Conservation (phyloP, 2,797 vertebrate genomes). For the Nasua narica region DNA sequence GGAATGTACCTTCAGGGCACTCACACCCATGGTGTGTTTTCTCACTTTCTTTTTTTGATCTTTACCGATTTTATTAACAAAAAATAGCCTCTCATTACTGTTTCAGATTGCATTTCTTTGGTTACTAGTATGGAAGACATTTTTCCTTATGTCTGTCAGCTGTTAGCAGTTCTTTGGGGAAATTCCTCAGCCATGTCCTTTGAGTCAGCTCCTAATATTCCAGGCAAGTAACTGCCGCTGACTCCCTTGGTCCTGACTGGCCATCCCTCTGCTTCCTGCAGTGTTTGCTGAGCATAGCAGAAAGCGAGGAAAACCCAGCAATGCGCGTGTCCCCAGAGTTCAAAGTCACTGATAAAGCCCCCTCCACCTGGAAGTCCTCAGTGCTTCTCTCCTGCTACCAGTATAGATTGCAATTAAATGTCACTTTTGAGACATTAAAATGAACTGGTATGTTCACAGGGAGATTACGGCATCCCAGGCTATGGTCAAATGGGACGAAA, state of each 20-base stretch:
- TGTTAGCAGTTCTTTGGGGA: background rate
- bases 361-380: background rate
- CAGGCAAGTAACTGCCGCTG: background rate
- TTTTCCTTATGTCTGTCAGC: background rate
- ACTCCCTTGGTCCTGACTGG: background rate
- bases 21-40: background rate
- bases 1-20: background rate
- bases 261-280: background rate
- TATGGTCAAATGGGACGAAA: constrained; percentile 51
- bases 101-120: background rate
- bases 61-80: background rate
- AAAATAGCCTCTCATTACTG: background rate
- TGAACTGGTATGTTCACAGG: constrained; percentile 56
- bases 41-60: background rate
- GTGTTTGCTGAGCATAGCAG: background rate
- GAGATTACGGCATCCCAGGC: constrained; percentile 64
- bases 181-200: background rate
- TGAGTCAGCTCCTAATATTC: background rate
- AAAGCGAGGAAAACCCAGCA: background rate
- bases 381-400: background rate
- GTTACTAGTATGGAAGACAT: background rate
- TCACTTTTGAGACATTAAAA: constrained; percentile 35
- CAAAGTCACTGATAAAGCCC: background rate
- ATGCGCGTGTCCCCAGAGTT: background rate
- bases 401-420: background rate